phyloP scores from a whole-genome alignment of 2,113 vertebrate species.

The Pantherophis guttatus region DNA sequence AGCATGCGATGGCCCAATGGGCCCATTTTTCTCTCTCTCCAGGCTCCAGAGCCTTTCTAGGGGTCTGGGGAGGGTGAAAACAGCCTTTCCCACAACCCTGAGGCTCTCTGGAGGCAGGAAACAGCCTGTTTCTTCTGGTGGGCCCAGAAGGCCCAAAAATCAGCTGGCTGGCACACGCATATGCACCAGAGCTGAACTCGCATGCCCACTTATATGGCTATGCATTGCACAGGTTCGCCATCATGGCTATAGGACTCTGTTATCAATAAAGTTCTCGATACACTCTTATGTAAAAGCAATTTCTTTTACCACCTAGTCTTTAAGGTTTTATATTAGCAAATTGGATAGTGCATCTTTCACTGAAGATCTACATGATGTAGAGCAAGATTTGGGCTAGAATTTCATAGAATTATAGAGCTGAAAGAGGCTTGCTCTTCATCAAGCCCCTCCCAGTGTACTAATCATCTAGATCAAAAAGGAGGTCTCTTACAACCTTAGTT shows the following conservation, averaged over 20 bases:
- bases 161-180: too few species aligned
- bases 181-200: too few species aligned
- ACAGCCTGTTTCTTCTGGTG: too few species aligned
- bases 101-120: too few species aligned
- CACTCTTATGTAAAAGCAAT: background rate
- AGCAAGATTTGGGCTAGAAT: background rate
- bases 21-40: too few species aligned
- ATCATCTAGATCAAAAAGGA: background rate
- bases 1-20: too few species aligned
- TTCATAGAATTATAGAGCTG: background rate
- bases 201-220: too few species aligned
- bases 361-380: background rate
- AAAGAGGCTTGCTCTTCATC: background rate
- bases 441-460: background rate
- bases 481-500: background rate
- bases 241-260: background rate
- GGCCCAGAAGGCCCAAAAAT: too few species aligned
- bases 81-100: too few species aligned
- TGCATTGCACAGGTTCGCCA: too few species aligned
- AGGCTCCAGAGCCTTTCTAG: too few species aligned
- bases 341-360: background rate
- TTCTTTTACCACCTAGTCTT: background rate
- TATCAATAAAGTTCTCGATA: background rate
- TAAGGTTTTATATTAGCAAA: background rate
- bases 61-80: too few species aligned